These are phyloP conservation scores for Verasper variegatus DNA, from an alignment of 2,113 vertebrate genomes.

Conservation along the genomic window DNA sequence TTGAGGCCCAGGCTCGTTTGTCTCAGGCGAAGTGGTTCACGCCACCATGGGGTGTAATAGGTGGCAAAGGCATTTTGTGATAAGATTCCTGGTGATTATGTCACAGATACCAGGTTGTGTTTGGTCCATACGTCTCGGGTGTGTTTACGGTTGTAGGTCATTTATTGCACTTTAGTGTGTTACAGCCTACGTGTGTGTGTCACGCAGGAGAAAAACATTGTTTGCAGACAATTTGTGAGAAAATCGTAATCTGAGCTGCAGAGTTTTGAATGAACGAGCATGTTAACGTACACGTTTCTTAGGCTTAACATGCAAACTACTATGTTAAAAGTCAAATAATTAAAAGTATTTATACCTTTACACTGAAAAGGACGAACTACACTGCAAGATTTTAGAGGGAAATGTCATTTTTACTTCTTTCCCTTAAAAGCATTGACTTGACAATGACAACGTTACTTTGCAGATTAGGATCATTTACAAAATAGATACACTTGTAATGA, in stretches of 20 bases:
- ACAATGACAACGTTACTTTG: not conserved
- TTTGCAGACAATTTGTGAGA: too few species aligned
- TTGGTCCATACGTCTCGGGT: not conserved
- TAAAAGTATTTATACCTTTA: too few species aligned
- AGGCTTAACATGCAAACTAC: too few species aligned
- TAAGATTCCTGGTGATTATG: not conserved
- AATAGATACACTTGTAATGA: not conserved
- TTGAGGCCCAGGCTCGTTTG: constrained; percentile 36
- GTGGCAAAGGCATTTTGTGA: not conserved
- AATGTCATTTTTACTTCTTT: too few species aligned
- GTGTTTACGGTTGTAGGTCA: not conserved
- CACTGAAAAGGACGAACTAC: too few species aligned
- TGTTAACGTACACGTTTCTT: too few species aligned
- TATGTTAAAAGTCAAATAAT: too few species aligned
- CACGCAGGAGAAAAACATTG: too few species aligned
- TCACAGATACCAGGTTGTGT: not conserved
- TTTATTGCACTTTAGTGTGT: not conserved
- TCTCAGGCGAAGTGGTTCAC: constrained; percentile 43
- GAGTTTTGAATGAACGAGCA: too few species aligned
- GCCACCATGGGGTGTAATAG: constrained; percentile 42
- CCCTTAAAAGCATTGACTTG: not conserved
- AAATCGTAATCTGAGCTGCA: too few species aligned
- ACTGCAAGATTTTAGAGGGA: too few species aligned
- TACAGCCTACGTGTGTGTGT: too few species aligned
- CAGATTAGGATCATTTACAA: not conserved